A percentile compares a stretch with the other conserved stretches of the same genome.
phyloP scores from a whole-genome alignment of 1,140 invertebrate genomes.

The Zeugodacus cucurbitae region DNA sequence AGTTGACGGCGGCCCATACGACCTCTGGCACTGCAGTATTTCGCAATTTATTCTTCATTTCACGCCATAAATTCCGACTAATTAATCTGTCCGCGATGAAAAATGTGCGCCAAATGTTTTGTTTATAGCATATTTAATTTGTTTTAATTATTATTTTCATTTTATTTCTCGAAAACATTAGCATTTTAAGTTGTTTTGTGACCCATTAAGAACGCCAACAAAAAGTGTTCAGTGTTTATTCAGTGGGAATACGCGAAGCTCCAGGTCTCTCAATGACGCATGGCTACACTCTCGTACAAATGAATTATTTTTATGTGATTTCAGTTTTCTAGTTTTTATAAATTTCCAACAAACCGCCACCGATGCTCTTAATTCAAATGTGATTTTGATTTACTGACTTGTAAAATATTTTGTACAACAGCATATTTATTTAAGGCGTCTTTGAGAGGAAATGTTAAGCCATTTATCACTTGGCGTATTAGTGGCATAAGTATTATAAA shows the following conservation, averaged over 20 bases:
- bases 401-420: constrained; percentile 15
- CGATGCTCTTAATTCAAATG: not conserved
- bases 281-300: too few relatives aligned
- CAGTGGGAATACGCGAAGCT: not conserved
- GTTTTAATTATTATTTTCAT: not conserved
- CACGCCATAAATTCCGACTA: constrained; percentile 10
- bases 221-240: too few relatives aligned
- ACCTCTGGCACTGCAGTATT: not conserved
- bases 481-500: not conserved
- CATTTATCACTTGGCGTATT: constrained; percentile 20
- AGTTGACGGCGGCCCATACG: not conserved
- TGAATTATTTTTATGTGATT: not conserved
- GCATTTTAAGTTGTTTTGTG: not conserved
- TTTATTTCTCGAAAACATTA: not conserved
- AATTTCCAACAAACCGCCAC: not conserved
- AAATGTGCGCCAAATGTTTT: constrained; percentile 24
- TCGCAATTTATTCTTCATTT: not conserved
- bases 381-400: not conserved
- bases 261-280: not conserved
- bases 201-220: not conserved
- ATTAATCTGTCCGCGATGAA: constrained; percentile 4
- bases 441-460: not conserved
- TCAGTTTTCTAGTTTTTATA: not conserved
- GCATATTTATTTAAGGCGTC: not conserved
- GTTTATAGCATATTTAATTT: not conserved